Evolutionary conservation across 2,113 vertebrate species (phyloP).

Genomic region (Hepsetus odoe): DNA sequence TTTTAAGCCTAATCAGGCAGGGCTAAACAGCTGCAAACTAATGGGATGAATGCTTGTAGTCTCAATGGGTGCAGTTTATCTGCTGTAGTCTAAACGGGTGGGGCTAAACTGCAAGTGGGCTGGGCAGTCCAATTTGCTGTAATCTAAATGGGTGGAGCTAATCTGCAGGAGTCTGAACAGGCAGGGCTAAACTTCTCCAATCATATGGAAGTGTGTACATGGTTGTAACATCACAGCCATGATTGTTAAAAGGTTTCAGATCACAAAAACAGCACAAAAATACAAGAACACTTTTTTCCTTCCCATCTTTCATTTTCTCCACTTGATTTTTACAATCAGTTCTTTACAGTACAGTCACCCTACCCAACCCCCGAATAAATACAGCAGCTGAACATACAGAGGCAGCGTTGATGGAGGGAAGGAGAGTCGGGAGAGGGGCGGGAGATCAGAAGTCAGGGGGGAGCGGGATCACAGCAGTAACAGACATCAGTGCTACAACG

Average conservation of each 20-base stretch:
- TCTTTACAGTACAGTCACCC: conserved; percentile 68
- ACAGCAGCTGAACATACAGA: conserved; percentile 57
- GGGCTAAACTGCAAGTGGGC: too few relatives aligned
- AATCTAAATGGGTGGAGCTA: too few relatives aligned
- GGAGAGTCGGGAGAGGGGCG: neutral
- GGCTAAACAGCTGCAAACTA: too few relatives aligned
- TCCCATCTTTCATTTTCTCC: conserved; percentile 37
- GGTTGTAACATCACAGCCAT: too few relatives aligned
- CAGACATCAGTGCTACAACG: conserved; percentile 19
- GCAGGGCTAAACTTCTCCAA: too few relatives aligned
- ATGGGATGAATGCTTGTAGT: too few relatives aligned
- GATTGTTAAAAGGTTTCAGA: too few relatives aligned
- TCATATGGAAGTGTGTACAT: neutral
- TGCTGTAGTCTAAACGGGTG: too few relatives aligned
- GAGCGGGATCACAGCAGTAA: conserved; percentile 31
- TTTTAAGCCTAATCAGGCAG: too few relatives aligned
- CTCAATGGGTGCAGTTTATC: too few relatives aligned
- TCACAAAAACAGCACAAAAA: neutral
- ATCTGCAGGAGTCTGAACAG: too few relatives aligned
- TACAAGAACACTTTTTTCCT: neutral
- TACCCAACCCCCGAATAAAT: conserved; percentile 65
- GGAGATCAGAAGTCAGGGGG: neutral
- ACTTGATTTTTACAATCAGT: conserved; percentile 64
- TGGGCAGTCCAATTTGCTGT: too few relatives aligned
- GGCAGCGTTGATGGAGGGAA: conserved; percentile 15